phyloP scores from a whole-genome alignment of 2,113 vertebrate genomes.

The Maccullochella peelii region DNA sequence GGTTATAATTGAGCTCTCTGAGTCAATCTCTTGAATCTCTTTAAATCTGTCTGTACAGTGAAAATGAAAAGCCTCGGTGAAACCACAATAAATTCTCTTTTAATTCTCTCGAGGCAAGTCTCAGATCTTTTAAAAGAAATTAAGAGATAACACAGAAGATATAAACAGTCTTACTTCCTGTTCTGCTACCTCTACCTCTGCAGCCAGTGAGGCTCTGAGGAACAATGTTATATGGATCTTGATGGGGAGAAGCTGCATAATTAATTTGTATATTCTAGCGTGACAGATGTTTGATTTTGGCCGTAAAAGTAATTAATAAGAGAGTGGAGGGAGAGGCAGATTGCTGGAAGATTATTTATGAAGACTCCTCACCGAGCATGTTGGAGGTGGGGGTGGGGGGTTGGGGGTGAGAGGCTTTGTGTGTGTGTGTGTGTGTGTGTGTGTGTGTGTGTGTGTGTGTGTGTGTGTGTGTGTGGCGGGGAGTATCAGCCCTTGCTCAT shows the following conservation, averaged over 20 bases:
- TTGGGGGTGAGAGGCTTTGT: neutral
- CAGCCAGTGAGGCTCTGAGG: slow-evolving; percentile 47
- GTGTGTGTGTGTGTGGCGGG: slow-evolving; percentile 21
- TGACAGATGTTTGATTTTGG: slow-evolving; percentile 89
- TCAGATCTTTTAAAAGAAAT: slow-evolving; percentile 45
- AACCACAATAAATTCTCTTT: slow-evolving; percentile 21
- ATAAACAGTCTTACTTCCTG: neutral
- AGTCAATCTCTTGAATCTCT: slow-evolving; percentile 19
- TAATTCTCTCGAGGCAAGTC: neutral
- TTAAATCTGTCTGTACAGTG: slow-evolving; percentile 19
- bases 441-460: slow-evolving; percentile 11
- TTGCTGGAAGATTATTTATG: slow-evolving; percentile 88
- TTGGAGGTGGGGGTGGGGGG: slow-evolving; percentile 47
- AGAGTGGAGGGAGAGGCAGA: slow-evolving; percentile 84
- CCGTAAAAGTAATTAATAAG: slow-evolving; percentile 87
- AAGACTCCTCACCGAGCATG: slow-evolving; percentile 79
- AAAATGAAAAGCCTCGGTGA: neutral
- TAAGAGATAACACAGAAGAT: neutral
- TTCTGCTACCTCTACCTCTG: neutral
- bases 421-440: slow-evolving; percentile 21
- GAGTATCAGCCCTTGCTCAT: slow-evolving; percentile 57
- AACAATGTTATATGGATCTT: slow-evolving; percentile 71
- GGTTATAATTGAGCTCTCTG: slow-evolving; percentile 18
- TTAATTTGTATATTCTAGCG: slow-evolving; percentile 87
- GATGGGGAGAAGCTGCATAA: slow-evolving; percentile 85